A percentile compares a stretch with the other conserved stretches of the same genome.
These are phyloP conservation scores for Zapornia atra DNA, from an alignment of 2,113 vertebrate genomes.

Conservation along the genomic window DNA sequence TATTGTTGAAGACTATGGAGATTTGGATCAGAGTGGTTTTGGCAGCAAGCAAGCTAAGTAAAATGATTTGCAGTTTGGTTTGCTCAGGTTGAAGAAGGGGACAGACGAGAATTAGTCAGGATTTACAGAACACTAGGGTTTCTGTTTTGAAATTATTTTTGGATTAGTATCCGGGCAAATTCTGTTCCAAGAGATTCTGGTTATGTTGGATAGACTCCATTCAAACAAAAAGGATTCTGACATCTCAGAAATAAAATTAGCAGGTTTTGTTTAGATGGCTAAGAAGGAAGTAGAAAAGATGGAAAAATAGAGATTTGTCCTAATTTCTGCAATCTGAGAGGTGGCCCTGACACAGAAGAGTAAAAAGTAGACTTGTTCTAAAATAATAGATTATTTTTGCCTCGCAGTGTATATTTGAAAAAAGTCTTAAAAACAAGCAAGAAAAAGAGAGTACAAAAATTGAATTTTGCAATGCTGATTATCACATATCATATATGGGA, in stretches of 20 bases:
- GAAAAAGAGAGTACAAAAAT: not conserved
- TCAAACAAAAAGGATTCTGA: not conserved
- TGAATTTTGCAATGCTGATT: not conserved
- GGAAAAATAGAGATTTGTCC: not conserved
- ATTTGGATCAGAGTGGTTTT: not conserved
- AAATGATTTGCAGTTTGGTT: not conserved
- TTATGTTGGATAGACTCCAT: not conserved
- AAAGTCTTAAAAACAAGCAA: not conserved
- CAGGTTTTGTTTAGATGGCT: not conserved
- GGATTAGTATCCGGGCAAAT: not conserved
- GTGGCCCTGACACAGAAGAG: not conserved
- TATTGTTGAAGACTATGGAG: not conserved
- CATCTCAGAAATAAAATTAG: not conserved
- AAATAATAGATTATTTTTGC: not conserved
- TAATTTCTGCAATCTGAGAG: not conserved
- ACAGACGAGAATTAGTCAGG: not conserved
- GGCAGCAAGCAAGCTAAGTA: not conserved
- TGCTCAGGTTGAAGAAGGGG: not conserved
- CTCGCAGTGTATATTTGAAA: not conserved
- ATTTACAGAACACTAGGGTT: not conserved
- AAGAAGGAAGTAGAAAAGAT: not conserved
- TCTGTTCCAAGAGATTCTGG: not conserved
- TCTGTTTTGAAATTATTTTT: slow-evolving; percentile 1
- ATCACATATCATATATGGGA: not conserved
- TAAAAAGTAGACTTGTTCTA: not conserved